Evolutionary conservation across 2,113 vertebrate genomes (phyloP).

Genomic region (Melospiza georgiana): DNA sequence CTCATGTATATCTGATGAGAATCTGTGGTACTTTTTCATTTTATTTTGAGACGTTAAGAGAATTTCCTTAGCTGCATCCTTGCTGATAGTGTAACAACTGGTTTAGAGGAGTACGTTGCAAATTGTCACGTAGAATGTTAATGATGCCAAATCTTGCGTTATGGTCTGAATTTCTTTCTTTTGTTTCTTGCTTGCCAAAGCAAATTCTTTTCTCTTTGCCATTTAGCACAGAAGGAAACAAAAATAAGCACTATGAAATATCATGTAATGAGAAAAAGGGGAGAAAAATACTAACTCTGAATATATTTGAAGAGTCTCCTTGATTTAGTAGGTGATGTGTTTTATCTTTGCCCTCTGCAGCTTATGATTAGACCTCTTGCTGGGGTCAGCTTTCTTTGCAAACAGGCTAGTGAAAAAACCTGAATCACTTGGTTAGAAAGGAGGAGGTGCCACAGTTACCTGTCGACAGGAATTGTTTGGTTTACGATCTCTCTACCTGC

Average conservation of each 20-base stretch:
- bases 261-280: neutral
- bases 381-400: neutral
- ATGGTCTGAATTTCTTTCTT: neutral
- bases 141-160: neutral
- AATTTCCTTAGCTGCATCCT: neutral
- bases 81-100: neutral
- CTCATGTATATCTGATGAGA: neutral
- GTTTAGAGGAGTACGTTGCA: neutral
- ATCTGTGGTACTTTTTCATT: neutral
- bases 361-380: neutral
- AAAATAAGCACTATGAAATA: neutral
- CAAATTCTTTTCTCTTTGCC: neutral
- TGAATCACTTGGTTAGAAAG: neutral
- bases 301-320: neutral
- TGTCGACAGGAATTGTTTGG: neutral
- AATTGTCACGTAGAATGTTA: neutral
- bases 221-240: neutral
- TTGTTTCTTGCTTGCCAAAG: neutral
- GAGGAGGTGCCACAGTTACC: neutral
- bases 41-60: neutral
- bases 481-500: neutral
- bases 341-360: neutral
- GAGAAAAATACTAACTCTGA: neutral
- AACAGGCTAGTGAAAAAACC: neutral
- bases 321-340: neutral